Evolutionary conservation across 2,113 vertebrate genomes (phyloP).

Genomic region (Bos javanicus): DNA sequence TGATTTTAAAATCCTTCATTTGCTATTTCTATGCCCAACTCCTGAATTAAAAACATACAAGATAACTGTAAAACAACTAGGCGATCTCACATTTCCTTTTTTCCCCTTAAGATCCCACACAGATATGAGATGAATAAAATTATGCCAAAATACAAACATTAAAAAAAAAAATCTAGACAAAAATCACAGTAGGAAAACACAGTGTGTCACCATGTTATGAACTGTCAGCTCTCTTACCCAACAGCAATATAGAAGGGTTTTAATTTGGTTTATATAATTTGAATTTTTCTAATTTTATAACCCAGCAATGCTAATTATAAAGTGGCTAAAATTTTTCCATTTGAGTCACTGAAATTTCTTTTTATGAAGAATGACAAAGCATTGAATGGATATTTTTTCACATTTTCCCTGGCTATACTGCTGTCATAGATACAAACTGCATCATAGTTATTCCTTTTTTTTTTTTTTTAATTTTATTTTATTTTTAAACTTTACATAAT

Average conservation of each 20-base stretch:
- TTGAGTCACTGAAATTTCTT: background rate
- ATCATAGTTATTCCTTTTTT: background rate
- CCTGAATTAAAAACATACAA: conserved; percentile 25
- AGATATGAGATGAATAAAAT: background rate
- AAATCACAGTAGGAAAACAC: conserved; percentile 45
- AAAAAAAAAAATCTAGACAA: background rate
- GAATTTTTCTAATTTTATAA: background rate
- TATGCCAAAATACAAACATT: background rate
- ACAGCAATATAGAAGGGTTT: conserved; percentile 27
- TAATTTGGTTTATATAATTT: background rate
- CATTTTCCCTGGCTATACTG: background rate
- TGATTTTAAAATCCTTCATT: conserved; percentile 47
- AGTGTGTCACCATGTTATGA: conserved; percentile 22
- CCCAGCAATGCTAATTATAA: background rate
- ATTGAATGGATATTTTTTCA: background rate
- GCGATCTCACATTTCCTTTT: background rate
- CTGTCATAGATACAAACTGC: background rate
- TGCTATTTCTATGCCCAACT: conserved; percentile 23
- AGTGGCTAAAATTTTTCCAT: background rate
- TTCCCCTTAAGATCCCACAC: background rate
- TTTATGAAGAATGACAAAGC: background rate
- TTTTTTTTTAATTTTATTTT: too few species aligned
- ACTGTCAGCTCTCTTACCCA: background rate
- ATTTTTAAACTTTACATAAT: too few species aligned
- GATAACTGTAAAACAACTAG: background rate